Evolutionary conservation across 2,888 invertebrate species (phyloP), one percentile per base, ranked within the genome.

Genomic region (Coelinius sp.): DNA sequence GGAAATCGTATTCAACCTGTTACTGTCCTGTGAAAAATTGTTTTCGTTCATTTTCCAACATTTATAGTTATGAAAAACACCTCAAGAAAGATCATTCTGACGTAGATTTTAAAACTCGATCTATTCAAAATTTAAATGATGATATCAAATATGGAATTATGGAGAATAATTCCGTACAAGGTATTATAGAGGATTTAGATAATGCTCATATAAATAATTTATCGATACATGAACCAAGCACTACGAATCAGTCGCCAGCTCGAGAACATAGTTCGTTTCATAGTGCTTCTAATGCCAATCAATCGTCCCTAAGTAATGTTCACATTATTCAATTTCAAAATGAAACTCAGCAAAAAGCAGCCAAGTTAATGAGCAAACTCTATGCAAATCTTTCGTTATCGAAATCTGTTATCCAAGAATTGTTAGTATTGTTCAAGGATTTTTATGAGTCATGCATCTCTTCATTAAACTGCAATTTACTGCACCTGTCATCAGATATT

Each of bases 371-470:
- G 25, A 24, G n/a, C 1, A 22, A 53, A 24, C 5, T 53, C 12
- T 22, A 24, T 12, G 53, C 24, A 2, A 53, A 53, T 53, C 17
- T 20, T 22, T 6, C 53, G 3, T 1, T 53, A 24, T 4, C 53
- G 10, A 53, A n/a, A 22, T 24, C 53, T 22, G 3, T 53, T 10
- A 10, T 53, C n/a, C 25, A 22, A 24, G 25, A 53, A 24, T 1
- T 17, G 3, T 24, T 22, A 53, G 4, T 2, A 7, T 2, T 24
- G 10, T 24, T 24, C 4, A 22, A 24, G 1, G 53, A 53, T 3
- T 53, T 53, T 53, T 53, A 53, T 53, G 7, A n/a, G 17, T 53
- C 38, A 66, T 71, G 46, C 25, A 59, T 38, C 10, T 38, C 8
- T 8, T 10, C 38, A 38, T 38, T 38, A 10, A 38, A 38, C 10